A percentile compares a stretch with the other conserved stretches of the same genome.
Conservation (phyloP, 2,797 vertebrate species). For the Pelobates cultripes region DNA sequence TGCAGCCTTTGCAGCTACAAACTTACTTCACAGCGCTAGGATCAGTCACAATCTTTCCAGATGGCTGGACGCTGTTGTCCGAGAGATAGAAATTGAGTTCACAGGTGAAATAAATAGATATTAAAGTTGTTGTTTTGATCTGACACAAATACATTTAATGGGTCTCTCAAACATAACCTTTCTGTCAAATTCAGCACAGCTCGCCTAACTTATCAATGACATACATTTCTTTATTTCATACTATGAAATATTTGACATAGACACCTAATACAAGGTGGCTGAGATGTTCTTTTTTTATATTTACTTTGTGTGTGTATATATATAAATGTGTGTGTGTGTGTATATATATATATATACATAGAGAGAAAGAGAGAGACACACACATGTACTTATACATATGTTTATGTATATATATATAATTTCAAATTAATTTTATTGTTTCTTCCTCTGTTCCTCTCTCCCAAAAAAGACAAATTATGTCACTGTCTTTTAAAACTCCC, state of each 20-base stretch:
- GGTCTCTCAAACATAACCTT: slow-evolving; percentile 48
- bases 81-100: slow-evolving; percentile 56
- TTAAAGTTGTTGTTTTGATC: slow-evolving; percentile 64
- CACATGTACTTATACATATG: no score
- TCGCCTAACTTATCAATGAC: not conserved
- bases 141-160: slow-evolving; percentile 56
- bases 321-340: no score
- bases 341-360: not conserved
- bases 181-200: slow-evolving; percentile 22
- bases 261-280: not conserved
- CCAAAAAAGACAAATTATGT: not conserved
- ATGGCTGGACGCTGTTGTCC: slow-evolving; percentile 60
- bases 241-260: no score
- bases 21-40: slow-evolving; percentile 38
- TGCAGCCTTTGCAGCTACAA: slow-evolving; percentile 26
- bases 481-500: slow-evolving; percentile 13
- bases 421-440: not conserved
- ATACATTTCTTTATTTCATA: slow-evolving; percentile 1
- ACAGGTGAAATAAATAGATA: slow-evolving; percentile 64
- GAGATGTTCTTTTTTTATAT: not conserved
- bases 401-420: not conserved
- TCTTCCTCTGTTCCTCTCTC: not conserved
- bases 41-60: slow-evolving; percentile 55
- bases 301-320: slow-evolving; percentile 2
- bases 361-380: no score